phyloP scores from a whole-genome alignment of 2,888 invertebrate species.

The Theretra japonica region DNA sequence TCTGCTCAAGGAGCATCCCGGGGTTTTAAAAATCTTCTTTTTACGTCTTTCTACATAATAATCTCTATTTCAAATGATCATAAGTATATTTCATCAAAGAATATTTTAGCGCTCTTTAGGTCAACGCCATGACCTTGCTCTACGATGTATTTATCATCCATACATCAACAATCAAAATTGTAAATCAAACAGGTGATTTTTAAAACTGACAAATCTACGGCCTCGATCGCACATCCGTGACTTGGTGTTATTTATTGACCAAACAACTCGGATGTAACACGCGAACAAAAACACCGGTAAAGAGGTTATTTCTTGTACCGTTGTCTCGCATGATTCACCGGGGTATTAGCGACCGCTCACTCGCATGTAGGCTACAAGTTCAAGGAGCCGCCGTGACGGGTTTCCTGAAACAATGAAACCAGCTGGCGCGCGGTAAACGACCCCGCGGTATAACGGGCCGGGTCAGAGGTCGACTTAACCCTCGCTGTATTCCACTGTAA shows the following conservation, averaged over 20 bases:
- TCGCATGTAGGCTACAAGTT: conserved; percentile 58
- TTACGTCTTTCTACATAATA: no score
- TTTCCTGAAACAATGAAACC: conserved; percentile 45
- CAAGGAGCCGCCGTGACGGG: conserved; percentile 56
- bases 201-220: background rate
- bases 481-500: background rate
- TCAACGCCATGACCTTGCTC: no score
- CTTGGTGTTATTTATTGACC: background rate
- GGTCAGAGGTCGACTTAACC: background rate
- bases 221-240: background rate
- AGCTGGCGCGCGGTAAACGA: conserved; percentile 47
- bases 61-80: no score
- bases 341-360: conserved; percentile 39
- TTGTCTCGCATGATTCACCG: conserved; percentile 27
- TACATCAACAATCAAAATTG: no score
- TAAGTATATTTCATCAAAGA: no score
- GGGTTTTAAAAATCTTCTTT: no score
- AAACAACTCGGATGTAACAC: background rate
- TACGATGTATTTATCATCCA: no score
- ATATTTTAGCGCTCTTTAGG: no score
- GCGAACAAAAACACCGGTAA: background rate
- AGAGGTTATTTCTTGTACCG: conserved; percentile 20
- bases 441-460: conserved; percentile 31
- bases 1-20: no score
- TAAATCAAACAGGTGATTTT: background rate